Evolutionary conservation across 2,888 invertebrate species (phyloP).

Genomic region (Notodonta ziczac): DNA sequence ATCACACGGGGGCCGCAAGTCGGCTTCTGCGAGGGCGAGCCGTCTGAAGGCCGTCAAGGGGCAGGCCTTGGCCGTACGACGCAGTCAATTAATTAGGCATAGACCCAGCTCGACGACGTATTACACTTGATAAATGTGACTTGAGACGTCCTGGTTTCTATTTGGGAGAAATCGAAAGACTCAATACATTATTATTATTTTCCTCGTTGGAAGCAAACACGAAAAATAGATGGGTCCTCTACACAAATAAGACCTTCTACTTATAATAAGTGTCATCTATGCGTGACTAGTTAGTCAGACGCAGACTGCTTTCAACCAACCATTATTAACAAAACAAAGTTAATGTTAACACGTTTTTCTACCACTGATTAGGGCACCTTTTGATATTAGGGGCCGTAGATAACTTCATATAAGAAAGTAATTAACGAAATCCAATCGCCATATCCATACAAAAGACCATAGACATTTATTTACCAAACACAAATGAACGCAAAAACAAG

Average conservation of each 20-base stretch:
- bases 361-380: too few species aligned
- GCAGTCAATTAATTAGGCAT: conserved; percentile 73
- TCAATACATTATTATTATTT: too few species aligned
- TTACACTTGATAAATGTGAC: conserved; percentile 19
- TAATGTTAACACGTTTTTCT: too few species aligned
- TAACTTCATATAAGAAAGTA: conserved; percentile 34
- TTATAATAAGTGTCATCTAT: too few species aligned
- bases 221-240: too few species aligned
- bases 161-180: not conserved
- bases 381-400: too few species aligned
- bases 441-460: conserved; percentile 54
- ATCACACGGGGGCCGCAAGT: conserved; percentile 65
- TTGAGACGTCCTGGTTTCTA: conserved; percentile 12
- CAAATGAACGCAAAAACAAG: conserved; percentile 79
- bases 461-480: conserved; percentile 55
- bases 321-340: too few species aligned
- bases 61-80: conserved; percentile 56
- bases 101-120: conserved; percentile 23
- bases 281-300: too few species aligned
- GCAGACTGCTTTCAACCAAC: too few species aligned
- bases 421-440: conserved; percentile 68
- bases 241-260: too few species aligned
- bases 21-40: conserved; percentile 51
- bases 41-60: conserved; percentile 67
- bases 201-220: too few species aligned